Base-by-base conservation (phyloP, 2,797 vertebrate genomes). In the Notolepis coatsorum region DNA sequence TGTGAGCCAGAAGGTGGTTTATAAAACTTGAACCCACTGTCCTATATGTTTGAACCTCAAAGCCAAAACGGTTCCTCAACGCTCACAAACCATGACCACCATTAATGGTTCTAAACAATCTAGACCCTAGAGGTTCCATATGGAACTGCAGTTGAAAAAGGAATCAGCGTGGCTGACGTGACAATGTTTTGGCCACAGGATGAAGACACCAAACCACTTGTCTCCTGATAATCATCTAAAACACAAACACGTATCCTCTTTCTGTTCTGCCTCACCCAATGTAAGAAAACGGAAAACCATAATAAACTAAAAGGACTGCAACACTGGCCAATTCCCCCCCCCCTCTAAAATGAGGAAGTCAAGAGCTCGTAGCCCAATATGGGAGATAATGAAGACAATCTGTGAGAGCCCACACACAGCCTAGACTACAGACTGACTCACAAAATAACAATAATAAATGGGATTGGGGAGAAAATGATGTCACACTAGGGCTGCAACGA, bases 211-310 rank as follows among this genome's bases (percentile, higher is more conserved):
- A 12, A n/a, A 17, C 2, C 12, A n/a, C 5, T 20, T 18, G 39
- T 48, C 28, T 67, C 33, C 52, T 17, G 7, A n/a, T 7, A 41
- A 41, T 17, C 15, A 41, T 17, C 0, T 5, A 20, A 5, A 2
- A 27, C 15, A 12, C 28, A 51, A 56, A 43, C 51, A 9, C 52
- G 73, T 41, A 79, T 86, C 81, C 79, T 84, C 79, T 83, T 87
- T 80, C 79, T 18, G 62, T 18, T 46, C 53, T 17, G 28, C 30
- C 43, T 78, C 73, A 71, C 5, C 61, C 50, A 65, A 46, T 17
- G 23, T 55, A 61, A 59, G 30, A 71, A 81, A 80, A 18, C 37
- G 61, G 46, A 2, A 1, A 71, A 69, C 58, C 60, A 61, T 73
- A 21, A 82, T 77, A 47, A 71, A 56, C 62, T 55, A 39, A 77